A percentile compares a stretch with the other conserved stretches of the same genome.
Conservation (phyloP, 2,113 vertebrate genomes). For the Circaetus gallicus region DNA sequence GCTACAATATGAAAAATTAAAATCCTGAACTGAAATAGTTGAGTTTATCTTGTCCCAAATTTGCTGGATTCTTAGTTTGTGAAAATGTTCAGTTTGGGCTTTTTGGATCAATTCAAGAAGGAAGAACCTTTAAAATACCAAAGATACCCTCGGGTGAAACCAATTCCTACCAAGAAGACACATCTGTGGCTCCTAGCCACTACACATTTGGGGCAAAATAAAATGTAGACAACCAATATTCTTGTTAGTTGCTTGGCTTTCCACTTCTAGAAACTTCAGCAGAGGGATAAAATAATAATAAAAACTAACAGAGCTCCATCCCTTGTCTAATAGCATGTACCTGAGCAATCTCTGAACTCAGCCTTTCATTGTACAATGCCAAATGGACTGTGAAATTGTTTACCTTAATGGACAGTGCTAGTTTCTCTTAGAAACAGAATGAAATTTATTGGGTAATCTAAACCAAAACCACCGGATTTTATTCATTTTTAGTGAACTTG, state of each 20-base stretch:
- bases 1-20: neutral
- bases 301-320: neutral
- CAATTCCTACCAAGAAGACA: neutral
- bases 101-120: neutral
- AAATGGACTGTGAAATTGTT: constrained; percentile 62
- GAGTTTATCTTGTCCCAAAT: neutral
- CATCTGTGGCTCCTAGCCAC: neutral
- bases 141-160: neutral
- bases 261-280: neutral
- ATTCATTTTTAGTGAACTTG: neutral
- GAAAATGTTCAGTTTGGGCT: neutral
- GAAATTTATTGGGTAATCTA: constrained; percentile 6
- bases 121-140: neutral
- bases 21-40: neutral
- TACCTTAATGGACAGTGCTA: constrained; percentile 11
- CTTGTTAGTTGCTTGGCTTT: neutral
- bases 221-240: neutral
- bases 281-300: neutral
- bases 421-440: constrained; percentile 1
- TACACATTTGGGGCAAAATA: neutral
- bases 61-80: neutral
- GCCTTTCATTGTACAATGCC: neutral
- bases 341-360: constrained; percentile 4
- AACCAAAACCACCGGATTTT: neutral
- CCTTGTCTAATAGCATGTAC: neutral